Evolutionary conservation across 2,888 invertebrate genomes (phyloP).

Genomic region (Melolontha melolontha): DNA sequence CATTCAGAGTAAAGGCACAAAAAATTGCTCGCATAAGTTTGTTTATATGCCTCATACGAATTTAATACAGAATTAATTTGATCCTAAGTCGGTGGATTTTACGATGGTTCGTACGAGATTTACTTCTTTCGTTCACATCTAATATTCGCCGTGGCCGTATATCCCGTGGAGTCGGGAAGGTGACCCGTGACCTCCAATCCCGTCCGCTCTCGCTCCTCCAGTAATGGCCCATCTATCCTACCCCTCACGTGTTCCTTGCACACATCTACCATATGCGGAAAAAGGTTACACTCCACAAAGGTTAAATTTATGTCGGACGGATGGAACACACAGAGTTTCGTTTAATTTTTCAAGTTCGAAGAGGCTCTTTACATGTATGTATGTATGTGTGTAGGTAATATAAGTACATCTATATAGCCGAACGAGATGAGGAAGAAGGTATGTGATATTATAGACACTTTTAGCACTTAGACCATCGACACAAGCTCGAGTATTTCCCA

Average conservation of each 20-base stretch:
- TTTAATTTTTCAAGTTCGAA: conserved; percentile 38
- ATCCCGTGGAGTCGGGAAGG: conserved; percentile 47
- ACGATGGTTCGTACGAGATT: conserved; percentile 35
- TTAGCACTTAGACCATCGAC: conserved; percentile 17
- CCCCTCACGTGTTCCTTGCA: conserved; percentile 51
- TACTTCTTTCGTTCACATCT: conserved; percentile 42
- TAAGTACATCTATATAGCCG: too few relatives aligned
- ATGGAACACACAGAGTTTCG: conserved; percentile 36
- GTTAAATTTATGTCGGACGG: conserved; percentile 47
- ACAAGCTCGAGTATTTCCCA: conserved; percentile 39
- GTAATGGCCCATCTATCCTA: conserved; percentile 50
- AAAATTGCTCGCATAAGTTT: too few relatives aligned
- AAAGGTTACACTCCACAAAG: conserved; percentile 46
- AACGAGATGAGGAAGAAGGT: too few relatives aligned
- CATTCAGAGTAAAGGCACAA: too few relatives aligned
- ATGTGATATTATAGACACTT: not conserved
- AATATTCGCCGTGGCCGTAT: conserved; percentile 43
- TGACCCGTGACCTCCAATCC: conserved; percentile 50
- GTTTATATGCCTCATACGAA: too few relatives aligned
- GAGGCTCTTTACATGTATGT: conserved; percentile 4
- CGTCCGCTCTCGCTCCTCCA: conserved; percentile 43
- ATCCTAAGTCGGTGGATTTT: conserved; percentile 7
- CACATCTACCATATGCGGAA: conserved; percentile 48
- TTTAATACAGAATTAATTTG: too few relatives aligned
- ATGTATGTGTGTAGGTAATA: not conserved